These are phyloP conservation scores for Leucophenga varia DNA, from an alignment of 1,140 invertebrate species.

Conservation along the genomic window DNA sequence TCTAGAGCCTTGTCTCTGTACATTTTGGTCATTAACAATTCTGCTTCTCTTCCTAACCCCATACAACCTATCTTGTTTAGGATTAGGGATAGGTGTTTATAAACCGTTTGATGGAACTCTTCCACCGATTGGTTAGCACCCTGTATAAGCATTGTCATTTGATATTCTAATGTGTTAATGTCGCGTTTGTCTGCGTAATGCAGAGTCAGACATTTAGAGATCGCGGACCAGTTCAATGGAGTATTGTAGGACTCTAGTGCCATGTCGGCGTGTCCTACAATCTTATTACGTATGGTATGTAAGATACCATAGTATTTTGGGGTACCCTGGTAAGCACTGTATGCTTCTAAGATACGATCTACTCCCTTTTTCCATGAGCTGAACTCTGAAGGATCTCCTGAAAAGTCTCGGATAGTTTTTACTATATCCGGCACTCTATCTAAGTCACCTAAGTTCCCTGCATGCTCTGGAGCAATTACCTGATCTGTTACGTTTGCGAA, in stretches of 20 bases:
- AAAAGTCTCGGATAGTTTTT: constrained; percentile 8
- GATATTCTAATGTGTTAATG: constrained; percentile 19
- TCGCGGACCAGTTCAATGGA: constrained; percentile 19
- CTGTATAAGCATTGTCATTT: constrained; percentile 14
- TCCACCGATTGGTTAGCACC: constrained; percentile 11
- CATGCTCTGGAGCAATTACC: not conserved
- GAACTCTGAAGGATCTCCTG: constrained; percentile 3
- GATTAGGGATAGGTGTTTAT: constrained; percentile 18
- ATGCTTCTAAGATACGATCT: constrained; percentile 8
- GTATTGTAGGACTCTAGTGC: constrained; percentile 19
- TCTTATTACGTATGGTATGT: constrained; percentile 18
- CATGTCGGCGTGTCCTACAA: constrained; percentile 10
- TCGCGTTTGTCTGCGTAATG: constrained; percentile 22
- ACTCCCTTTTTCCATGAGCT: constrained; percentile 13
- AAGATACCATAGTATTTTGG: constrained; percentile 22
- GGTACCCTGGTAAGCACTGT: constrained; percentile 1
- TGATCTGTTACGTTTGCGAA: not conserved
- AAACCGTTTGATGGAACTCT: constrained; percentile 21
- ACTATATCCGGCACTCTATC: constrained; percentile 11
- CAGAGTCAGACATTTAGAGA: constrained; percentile 10
- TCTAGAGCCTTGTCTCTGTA: constrained; percentile 18
- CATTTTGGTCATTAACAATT: constrained; percentile 9
- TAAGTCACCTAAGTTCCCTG: not conserved
- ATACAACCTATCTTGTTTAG: constrained; percentile 23
- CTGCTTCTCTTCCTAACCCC: constrained; percentile 7